These are phyloP conservation scores for Branchellion lobata DNA, from an alignment of 2,888 invertebrate genomes.

Conservation along the genomic window DNA sequence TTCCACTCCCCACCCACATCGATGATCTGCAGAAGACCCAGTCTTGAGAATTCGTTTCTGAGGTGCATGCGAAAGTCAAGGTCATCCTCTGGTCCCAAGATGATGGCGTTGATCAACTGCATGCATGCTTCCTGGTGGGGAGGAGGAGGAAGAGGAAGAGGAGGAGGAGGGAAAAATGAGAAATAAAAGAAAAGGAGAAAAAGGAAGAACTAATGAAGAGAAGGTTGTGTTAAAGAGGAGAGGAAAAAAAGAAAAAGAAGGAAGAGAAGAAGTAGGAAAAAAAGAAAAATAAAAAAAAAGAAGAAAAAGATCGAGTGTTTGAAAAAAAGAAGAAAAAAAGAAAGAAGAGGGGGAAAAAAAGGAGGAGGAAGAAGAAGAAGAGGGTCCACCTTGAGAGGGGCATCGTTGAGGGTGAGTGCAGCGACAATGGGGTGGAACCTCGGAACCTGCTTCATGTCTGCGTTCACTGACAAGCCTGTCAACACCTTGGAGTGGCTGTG, in stretches of 20 bases:
- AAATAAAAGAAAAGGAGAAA: neutral
- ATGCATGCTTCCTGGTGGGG: conserved; percentile 75
- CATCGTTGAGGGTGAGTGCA: conserved; percentile 65
- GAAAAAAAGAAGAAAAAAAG: too few species aligned
- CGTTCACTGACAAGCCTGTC: conserved; percentile 83
- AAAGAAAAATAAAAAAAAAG: neutral
- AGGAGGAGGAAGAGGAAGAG: neutral
- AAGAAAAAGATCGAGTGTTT: neutral
- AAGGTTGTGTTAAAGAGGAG: too few species aligned
- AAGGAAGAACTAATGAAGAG: neutral
- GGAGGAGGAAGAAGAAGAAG: too few species aligned
- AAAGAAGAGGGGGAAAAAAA: too few species aligned
- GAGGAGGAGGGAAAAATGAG: neutral
- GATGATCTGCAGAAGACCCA: conserved; percentile 80
- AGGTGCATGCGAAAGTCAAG: conserved; percentile 89
- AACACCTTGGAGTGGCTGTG: conserved; percentile 78
- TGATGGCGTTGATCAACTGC: conserved; percentile 89
- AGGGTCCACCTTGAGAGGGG: conserved; percentile 56
- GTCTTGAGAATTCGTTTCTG: conserved; percentile 90
- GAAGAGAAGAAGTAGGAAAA: neutral
- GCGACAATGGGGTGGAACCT: conserved; percentile 77
- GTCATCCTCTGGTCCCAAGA: conserved; percentile 80
- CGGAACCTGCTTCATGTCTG: conserved; percentile 73
- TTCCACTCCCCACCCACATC: conserved; percentile 63
- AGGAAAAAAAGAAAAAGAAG: neutral